phyloP scores from a whole-genome alignment of 2,888 invertebrate genomes.

The Odontocolon sp. region DNA sequence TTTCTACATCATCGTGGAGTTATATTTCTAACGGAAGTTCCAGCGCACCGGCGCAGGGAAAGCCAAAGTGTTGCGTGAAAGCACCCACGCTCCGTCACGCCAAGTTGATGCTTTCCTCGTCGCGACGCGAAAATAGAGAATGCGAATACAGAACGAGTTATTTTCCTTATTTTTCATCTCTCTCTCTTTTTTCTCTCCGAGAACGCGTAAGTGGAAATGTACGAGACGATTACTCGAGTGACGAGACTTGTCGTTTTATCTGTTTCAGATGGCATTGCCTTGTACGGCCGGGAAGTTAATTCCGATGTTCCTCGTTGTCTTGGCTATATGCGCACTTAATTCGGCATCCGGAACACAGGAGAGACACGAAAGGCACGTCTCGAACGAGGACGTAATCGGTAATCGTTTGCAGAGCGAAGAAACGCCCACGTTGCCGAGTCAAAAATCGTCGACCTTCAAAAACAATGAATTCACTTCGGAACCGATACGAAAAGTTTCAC shows the following conservation, averaged over 20 bases:
- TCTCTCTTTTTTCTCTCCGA: neutral
- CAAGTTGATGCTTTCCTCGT: constrained; percentile 43
- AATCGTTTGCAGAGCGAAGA: constrained; percentile 37
- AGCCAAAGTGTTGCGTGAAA: constrained; percentile 53
- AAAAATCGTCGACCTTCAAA: constrained; percentile 61
- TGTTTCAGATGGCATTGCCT: constrained; percentile 69
- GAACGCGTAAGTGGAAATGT: neutral
- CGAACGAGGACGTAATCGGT: constrained; percentile 64
- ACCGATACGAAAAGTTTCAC: constrained; percentile 61
- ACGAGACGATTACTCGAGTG: neutral
- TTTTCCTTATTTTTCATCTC: neutral
- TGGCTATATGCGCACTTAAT: constrained; percentile 59
- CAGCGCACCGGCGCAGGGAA: constrained; percentile 27
- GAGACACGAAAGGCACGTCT: constrained; percentile 48
- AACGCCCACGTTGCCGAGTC: neutral
- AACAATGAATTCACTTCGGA: constrained; percentile 59
- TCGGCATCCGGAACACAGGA: constrained; percentile 55
- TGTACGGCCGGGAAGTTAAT: constrained; percentile 56
- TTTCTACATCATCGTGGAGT: neutral
- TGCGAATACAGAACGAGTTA: constrained; percentile 28
- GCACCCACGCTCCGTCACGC: constrained; percentile 53
- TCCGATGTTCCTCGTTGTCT: constrained; percentile 58
- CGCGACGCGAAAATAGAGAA: constrained; percentile 23
- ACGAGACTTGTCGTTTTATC: constrained; percentile 14
- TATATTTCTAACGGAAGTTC: constrained; percentile 30